Evolutionary conservation across 2,888 invertebrate genomes (phyloP).

Genomic region (Leptinotarsa juncta): DNA sequence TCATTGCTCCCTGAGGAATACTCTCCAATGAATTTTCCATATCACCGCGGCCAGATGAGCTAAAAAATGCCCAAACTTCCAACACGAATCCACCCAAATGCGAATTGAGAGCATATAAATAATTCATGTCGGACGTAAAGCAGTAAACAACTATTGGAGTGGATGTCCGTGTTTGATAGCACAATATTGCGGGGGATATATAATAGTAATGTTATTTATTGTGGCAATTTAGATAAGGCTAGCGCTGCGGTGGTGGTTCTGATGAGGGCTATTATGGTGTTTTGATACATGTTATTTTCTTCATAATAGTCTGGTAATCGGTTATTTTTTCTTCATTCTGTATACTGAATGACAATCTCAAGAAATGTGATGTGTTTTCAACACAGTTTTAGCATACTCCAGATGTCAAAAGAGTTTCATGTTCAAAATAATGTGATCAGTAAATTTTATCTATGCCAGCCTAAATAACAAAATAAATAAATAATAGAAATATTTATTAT

Average conservation of each 20-base stretch:
- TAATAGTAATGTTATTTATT: constrained; percentile 21
- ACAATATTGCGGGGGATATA: constrained; percentile 6
- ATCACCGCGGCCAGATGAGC: constrained; percentile 1
- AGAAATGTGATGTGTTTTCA: no score
- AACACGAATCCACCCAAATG: background rate
- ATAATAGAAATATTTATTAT: no score
- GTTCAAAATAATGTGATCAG: no score
- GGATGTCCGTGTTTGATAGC: constrained; percentile 12
- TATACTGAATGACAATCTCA: no score
- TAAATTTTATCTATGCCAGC: no score
- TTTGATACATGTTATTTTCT: constrained; percentile 7
- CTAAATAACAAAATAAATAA: no score
- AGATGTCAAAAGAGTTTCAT: no score
- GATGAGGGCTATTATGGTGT: background rate
- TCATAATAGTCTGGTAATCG: background rate
- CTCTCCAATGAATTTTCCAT: constrained; percentile 2
- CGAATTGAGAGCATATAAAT: background rate
- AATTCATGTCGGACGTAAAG: constrained; percentile 7
- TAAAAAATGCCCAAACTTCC: background rate
- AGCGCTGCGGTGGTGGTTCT: constrained; percentile 3
- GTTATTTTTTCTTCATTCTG: background rate
- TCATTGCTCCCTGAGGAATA: background rate
- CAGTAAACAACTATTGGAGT: constrained; percentile 11
- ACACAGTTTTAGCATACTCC: no score
- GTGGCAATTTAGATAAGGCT: constrained; percentile 26